Base-by-base conservation (phyloP, 2,797 vertebrate species). In the Clarias laeviceps region DNA sequence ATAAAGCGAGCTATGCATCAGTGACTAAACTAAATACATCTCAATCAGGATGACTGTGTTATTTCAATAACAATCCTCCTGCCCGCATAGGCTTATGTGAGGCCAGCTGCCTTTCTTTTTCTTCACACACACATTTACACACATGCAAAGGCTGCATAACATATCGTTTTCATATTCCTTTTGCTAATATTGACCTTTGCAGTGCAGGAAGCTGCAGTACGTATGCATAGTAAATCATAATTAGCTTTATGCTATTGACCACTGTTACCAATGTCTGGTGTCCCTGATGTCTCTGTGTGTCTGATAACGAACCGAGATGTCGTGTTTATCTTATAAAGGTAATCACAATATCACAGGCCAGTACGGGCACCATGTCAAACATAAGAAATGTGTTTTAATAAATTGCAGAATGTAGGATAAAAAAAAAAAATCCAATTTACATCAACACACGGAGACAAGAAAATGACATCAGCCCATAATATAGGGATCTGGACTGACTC, bases 1-100 rank as follows among this genome's bases (percentile, higher is more conserved):
- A 88, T 89, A 90, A 77, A 89, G 88, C 87, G 27, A 72, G 56
- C 66, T 14, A 86, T 91, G 94, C 93, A 91, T 91, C 90, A 92
- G 89, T 91, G 92, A 90, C 87, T 89, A 93, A 94, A 93, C 91
- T 94, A 90, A 95, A 95, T 92, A 59, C 88, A 88, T 91, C 92
- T 92, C 93, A 91, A 93, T 95, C 93, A 93, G 88, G 88, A 87
- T n/a, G 88, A 24, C 90, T 62, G 87, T 56, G 83, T 89, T 89
- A 93, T 94, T 91, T 89, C 88, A 83, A 87, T 94, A 94, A 94
- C 81, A 91, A 93, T 90, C 85, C 82, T 77, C 68, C 87, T 86
- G 74, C 57, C 17, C 69, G 82, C 83, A 66, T 86, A 40, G 86
- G 90, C 88, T 20, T 81, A 80, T 87, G 84, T 88, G 73, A 65